Evolutionary conservation across 2,797 vertebrate genomes (phyloP).

Genomic region (Smutsia gigantea): DNA sequence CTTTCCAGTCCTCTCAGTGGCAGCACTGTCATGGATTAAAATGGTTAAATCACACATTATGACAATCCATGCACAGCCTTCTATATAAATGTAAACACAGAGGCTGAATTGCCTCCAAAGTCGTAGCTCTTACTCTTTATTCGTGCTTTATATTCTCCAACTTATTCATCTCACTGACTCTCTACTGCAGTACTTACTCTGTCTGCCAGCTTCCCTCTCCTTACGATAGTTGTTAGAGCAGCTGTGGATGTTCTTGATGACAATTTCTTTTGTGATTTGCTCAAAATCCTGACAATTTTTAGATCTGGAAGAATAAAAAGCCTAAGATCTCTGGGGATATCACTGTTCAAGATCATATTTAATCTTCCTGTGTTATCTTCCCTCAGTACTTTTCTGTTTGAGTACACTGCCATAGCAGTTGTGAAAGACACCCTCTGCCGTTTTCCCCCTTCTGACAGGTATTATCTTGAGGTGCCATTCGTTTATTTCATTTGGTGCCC

Average conservation of each 20-base stretch:
- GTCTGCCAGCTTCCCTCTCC: constrained; percentile 80
- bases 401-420: background rate
- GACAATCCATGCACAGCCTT: constrained; percentile 34
- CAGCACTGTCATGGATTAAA: constrained; percentile 41
- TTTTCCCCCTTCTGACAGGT: constrained; percentile 3
- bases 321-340: constrained; percentile 84
- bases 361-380: constrained; percentile 84
- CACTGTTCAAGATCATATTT: constrained; percentile 84
- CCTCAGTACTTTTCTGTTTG: constrained; percentile 70
- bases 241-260: constrained; percentile 81
- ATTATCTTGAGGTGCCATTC: constrained; percentile 50
- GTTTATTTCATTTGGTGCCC: constrained; percentile 50
- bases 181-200: constrained; percentile 41
- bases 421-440: constrained; percentile 33
- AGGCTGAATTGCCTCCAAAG: background rate
- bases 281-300: constrained; percentile 84
- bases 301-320: constrained; percentile 87
- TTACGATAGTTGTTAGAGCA: constrained; percentile 83
- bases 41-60: constrained; percentile 61
- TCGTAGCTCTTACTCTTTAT: background rate
- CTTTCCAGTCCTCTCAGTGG: background rate
- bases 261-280: constrained; percentile 87
- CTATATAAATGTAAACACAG: constrained; percentile 52
- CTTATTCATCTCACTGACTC: constrained; percentile 44
- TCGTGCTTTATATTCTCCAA: constrained; percentile 61